A percentile compares a stretch with the other conserved stretches of the same genome.
Conservation (phyloP, 2,797 vertebrate species). For the Anguilla anguilla region DNA sequence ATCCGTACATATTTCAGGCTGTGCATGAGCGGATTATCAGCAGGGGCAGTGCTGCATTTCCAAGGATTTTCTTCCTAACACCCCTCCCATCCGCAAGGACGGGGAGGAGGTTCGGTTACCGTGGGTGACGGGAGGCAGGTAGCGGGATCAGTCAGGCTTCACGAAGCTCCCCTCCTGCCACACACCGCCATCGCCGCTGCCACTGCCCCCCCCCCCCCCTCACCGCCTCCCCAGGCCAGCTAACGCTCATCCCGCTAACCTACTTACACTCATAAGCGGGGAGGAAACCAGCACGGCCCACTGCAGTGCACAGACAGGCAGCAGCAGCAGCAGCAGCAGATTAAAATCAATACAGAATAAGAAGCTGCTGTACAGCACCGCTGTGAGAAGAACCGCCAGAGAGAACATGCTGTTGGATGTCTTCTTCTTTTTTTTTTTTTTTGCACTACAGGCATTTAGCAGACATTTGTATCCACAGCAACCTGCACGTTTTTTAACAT, state of each 20-base stretch:
- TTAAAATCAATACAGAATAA: not conserved
- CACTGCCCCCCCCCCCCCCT: too few species aligned
- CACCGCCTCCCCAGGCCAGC: not conserved
- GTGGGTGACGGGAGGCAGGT: not conserved
- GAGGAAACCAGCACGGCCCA: not conserved
- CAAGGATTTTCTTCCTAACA: constrained; percentile 52
- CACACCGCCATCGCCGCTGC: not conserved
- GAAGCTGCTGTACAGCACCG: not conserved
- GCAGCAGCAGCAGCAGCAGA: not conserved
- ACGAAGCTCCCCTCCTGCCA: not conserved
- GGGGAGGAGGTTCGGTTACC: not conserved
- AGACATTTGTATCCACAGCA: not conserved
- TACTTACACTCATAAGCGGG: not conserved
- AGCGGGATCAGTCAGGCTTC: not conserved
- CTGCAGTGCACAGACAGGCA: not conserved
- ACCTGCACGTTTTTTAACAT: too few species aligned
- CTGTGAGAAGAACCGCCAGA: not conserved
- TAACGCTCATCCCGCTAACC: not conserved
- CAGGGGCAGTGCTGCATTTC: constrained; percentile 56
- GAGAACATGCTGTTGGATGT: not conserved
- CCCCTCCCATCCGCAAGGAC: constrained; percentile 45
- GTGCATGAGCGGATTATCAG: constrained; percentile 63
- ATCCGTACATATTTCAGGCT: constrained; percentile 43
- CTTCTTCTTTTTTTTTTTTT: not conserved
- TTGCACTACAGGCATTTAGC: not conserved